A percentile compares a stretch with the other conserved stretches of the same genome.
Conservation (phyloP, 2,113 vertebrate species). For the Sturnira hondurensis region DNA sequence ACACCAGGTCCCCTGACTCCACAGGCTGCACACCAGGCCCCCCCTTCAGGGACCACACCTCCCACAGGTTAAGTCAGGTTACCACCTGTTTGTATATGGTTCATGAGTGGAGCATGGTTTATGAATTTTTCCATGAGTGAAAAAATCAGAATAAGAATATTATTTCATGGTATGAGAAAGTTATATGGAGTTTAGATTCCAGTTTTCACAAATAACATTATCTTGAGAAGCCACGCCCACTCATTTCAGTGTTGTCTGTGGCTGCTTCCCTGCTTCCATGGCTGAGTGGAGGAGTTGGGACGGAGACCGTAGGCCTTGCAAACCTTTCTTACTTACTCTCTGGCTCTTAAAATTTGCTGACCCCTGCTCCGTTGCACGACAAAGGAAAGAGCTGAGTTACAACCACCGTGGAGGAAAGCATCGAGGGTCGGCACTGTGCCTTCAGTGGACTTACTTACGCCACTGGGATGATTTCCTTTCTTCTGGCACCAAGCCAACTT, state of each 20-base stretch:
- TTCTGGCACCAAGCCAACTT: background rate
- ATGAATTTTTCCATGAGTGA: background rate
- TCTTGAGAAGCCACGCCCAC: background rate
- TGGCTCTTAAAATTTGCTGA: background rate
- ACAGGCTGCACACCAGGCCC: too few species aligned
- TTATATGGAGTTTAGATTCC: background rate
- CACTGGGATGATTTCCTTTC: background rate
- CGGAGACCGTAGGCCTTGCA: background rate
- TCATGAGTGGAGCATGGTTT: background rate
- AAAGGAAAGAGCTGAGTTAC: background rate
- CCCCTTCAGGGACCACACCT: background rate
- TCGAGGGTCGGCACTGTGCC: accelerated
- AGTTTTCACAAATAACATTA: background rate
- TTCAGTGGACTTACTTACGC: background rate
- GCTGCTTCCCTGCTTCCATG: background rate
- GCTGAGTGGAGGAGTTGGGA: background rate
- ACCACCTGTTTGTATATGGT: background rate
- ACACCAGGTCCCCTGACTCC: background rate
- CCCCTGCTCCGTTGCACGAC: background rate
- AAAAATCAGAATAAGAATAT: background rate
- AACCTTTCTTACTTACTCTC: background rate
- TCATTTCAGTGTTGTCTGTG: background rate
- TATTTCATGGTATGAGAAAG: background rate
- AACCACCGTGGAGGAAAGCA: background rate
- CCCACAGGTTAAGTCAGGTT: background rate